These are phyloP conservation scores for Caenorhabditis brenneri DNA, from an alignment of 1,140 invertebrate genomes.

Conservation along the genomic window DNA sequence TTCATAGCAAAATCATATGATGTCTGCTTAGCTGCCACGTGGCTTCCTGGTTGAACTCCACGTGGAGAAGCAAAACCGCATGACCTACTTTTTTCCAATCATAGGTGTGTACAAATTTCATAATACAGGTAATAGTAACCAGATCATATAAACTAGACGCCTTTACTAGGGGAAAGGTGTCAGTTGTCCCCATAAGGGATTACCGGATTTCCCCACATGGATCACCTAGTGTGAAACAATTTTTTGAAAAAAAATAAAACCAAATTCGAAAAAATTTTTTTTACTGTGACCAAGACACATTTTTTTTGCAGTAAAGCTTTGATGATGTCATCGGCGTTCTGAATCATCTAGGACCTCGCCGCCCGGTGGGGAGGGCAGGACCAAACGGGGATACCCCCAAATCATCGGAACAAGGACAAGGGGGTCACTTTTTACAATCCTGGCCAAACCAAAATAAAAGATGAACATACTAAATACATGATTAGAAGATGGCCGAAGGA, in stretches of 20 bases:
- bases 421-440: neutral
- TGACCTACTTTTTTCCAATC: conserved; percentile 21
- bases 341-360: conserved; percentile 11
- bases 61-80: neutral
- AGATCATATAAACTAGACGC: neutral
- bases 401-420: conserved; percentile 1
- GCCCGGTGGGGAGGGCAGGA: neutral
- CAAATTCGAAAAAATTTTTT: no score
- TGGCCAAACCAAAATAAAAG: neutral
- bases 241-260: no score
- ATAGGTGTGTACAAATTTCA: conserved; percentile 38
- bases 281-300: no score
- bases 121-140: neutral
- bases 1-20: no score
- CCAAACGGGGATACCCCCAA: neutral
- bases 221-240: no score
- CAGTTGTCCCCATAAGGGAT: neutral
- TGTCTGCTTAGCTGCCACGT: no score
- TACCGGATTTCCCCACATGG: no score
- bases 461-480: conserved; percentile 4
- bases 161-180: no score
- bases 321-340: conserved; percentile 23
- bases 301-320: neutral
- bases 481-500: neutral
- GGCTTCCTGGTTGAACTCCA: no score